Evolutionary conservation across 1,140 invertebrate species (phyloP).

Genomic region (Eurosta solidaginis): DNA sequence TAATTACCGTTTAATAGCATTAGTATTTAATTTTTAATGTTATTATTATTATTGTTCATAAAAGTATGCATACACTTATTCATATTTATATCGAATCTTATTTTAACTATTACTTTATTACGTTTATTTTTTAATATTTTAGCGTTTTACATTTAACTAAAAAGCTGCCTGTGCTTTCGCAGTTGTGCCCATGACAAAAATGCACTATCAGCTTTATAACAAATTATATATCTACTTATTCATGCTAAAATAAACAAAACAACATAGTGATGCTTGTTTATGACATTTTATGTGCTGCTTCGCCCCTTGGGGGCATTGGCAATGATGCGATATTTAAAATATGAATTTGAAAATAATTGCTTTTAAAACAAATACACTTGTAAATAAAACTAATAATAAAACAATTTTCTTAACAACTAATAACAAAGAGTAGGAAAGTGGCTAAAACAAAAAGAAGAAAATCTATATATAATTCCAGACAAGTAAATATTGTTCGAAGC

Average conservation of each 20-base stretch:
- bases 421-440: not conserved
- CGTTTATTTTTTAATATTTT: not conserved
- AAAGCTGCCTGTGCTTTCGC: not conserved
- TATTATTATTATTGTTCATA: not conserved
- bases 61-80: not conserved
- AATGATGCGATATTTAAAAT: not conserved
- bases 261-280: not conserved
- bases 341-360: not conserved
- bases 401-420: not conserved
- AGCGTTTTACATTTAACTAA: not conserved
- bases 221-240: not conserved
- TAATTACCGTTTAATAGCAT: not conserved
- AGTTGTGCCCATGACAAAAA: not conserved
- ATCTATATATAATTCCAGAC: no score
- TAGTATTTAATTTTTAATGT: not conserved
- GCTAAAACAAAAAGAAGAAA: no score
- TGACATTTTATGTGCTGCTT: not conserved
- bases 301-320: not conserved
- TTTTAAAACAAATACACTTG: not conserved
- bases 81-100: not conserved
- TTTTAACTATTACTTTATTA: not conserved
- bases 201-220: not conserved
- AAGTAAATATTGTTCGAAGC: no score
- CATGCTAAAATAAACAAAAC: not conserved
- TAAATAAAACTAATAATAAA: constrained; percentile 18